These are phyloP conservation scores for Jaculus jaculus DNA, from an alignment of 2,113 vertebrate species.

Conservation along the genomic window DNA sequence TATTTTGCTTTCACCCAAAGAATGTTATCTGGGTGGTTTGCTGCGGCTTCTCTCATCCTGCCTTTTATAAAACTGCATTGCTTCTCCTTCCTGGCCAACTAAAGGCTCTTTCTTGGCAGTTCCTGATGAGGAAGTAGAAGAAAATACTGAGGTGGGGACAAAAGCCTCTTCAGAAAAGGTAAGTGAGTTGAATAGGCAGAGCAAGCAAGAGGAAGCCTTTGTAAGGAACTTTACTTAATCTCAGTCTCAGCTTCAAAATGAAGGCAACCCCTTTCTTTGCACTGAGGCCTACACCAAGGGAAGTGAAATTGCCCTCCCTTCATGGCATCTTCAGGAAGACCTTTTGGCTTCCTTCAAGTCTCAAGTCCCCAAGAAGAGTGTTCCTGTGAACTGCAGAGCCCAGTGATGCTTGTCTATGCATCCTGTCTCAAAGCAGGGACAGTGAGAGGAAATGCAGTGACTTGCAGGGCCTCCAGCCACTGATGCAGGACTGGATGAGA, in stretches of 20 bases:
- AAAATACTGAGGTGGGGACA: neutral
- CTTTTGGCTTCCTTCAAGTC: neutral
- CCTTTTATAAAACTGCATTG: neutral
- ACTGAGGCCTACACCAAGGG: neutral
- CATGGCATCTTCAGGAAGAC: neutral
- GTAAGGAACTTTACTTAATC: neutral
- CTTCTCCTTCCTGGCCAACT: neutral
- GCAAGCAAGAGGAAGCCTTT: neutral
- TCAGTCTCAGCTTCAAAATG: neutral
- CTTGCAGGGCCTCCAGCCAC: neutral
- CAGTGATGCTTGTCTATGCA: neutral
- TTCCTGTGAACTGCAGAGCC: neutral
- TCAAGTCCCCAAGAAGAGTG: neutral
- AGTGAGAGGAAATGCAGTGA: neutral
- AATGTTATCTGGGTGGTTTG: neutral
- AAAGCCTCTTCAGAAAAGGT: neutral
- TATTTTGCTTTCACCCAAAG: neutral
- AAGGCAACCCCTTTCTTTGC: slow-evolving; percentile 17
- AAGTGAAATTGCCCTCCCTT: neutral
- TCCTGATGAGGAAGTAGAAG: neutral
- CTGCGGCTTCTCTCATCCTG: neutral
- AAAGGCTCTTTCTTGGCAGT: neutral
- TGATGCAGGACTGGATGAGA: neutral
- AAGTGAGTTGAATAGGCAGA: neutral
- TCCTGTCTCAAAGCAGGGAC: neutral